phyloP scores from a whole-genome alignment of 2,113 vertebrate genomes.

The Pseudopipra pipra region DNA sequence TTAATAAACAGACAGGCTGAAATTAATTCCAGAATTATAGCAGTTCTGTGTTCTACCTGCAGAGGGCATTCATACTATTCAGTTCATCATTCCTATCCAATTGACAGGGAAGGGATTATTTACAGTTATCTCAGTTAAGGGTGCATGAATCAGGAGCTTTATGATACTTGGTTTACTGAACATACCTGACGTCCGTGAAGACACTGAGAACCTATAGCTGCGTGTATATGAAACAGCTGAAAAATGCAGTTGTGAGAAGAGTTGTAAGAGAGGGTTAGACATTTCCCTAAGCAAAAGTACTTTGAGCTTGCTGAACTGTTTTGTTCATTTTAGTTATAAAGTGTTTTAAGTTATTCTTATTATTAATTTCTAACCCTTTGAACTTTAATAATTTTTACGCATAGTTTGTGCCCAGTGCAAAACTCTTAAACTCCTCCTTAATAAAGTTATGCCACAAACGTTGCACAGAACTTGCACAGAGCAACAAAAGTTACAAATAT shows the following conservation, averaged over 20 bases:
- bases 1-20: neutral
- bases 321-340: neutral
- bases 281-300: neutral
- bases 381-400: neutral
- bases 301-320: neutral
- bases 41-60: neutral
- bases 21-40: neutral
- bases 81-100: neutral
- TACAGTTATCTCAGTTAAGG: neutral
- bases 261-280: neutral
- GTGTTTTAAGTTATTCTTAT: neutral
- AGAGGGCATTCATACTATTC: slow-evolving; percentile 42
- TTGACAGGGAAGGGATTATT: neutral
- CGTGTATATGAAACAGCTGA: neutral
- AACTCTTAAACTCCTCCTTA: neutral
- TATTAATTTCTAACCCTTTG: neutral
- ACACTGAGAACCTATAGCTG: neutral
- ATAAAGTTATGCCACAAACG: neutral
- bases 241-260: neutral
- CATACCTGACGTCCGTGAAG: neutral
- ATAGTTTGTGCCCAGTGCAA: neutral
- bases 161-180: neutral
- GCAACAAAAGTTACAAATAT: neutral
- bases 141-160: neutral
- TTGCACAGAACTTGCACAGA: neutral